phyloP scores from a whole-genome alignment of 2,113 vertebrate species.

The Mirza zaza region DNA sequence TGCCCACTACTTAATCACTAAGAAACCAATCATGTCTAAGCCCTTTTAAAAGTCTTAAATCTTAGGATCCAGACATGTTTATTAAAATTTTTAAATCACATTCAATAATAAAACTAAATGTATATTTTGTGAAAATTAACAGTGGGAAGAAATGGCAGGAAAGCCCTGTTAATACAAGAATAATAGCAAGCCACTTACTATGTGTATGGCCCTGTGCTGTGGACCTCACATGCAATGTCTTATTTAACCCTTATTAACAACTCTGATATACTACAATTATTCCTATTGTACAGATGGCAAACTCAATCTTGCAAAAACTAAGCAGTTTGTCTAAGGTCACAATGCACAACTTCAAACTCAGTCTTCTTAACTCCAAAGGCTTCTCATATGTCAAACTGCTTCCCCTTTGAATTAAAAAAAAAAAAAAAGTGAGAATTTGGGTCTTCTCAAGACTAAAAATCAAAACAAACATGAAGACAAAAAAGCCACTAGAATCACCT shows the following conservation, averaged over 20 bases:
- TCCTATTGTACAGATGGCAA: not conserved
- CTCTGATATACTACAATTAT: not conserved
- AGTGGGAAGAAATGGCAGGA: not conserved
- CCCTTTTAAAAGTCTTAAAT: conserved; percentile 47
- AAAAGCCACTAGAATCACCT: not conserved
- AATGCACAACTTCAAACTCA: not conserved
- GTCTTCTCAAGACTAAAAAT: conserved; percentile 30
- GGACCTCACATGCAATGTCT: not conserved
- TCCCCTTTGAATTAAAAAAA: not conserved
- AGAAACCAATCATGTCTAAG: conserved; percentile 26
- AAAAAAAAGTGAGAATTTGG: not conserved
- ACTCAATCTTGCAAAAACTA: not conserved
- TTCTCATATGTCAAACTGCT: not conserved
- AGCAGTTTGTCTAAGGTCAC: not conserved
- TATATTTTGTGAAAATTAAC: conserved; percentile 41
- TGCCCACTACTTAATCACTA: not conserved
- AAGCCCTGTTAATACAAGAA: not conserved
- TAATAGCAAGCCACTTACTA: not conserved
- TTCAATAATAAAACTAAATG: conserved; percentile 23
- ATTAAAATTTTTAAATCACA: conserved; percentile 39
- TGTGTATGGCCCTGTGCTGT: not conserved
- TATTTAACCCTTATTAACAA: not conserved
- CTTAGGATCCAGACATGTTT: not conserved
- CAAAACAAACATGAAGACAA: not conserved
- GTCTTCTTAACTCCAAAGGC: not conserved